Evolutionary conservation across 2,113 vertebrate genomes (phyloP), one percentile per base, ranked within the genome.

Genomic region (Acrocephalus arundinaceus): DNA sequence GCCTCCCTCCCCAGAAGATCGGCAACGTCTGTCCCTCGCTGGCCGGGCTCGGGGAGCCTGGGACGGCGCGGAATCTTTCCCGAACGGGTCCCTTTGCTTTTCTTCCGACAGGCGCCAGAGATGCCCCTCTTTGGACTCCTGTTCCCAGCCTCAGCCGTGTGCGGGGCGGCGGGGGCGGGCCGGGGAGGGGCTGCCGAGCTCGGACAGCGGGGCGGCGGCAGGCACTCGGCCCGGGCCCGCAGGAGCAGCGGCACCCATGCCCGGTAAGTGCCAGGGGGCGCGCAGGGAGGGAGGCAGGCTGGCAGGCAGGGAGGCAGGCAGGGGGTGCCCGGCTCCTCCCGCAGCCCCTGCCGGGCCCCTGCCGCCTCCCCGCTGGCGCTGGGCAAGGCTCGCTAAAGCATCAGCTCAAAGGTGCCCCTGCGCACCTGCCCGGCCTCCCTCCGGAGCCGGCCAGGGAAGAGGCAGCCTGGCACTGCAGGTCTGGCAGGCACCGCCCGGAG

Each of bases 71-170:
- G 58, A 11, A 2, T 1, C 30, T 2, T 5, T 20, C 11, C 59
- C 81, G 8, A 14, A 0, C 13, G 4, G 2, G 5, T 10, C n/a
- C 55, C 49, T 30, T 2, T 0, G 19, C 22, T 13, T 8, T 49
- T 4, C 20, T 2, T 1, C 28, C 5, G 6, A 0, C 1, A 4
- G 22, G 55, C 6, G 2, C 20, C 65, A 0, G 27, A 3, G 28
- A 1, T 2, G 31, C 7, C 20, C 2, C 11, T 9, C 0, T 0
- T 1, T 0, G 3, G 3, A 1, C 21, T 2, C 3, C 6, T 0
- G 39, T 2, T 23, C 1, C 2, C 80, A 10, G 71, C 1, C 68
- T 1, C 15, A 4, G 21, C 35, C 35, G 35, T 35, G 35, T 35
- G 35, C 35, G 35, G 35, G 35, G 35, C 35, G 30, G 6, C 22